A percentile compares a stretch with the other conserved stretches of the same genome.
These are phyloP conservation scores for Melanchra persicariae DNA, from an alignment of 2,888 invertebrate genomes.

Conservation along the genomic window DNA sequence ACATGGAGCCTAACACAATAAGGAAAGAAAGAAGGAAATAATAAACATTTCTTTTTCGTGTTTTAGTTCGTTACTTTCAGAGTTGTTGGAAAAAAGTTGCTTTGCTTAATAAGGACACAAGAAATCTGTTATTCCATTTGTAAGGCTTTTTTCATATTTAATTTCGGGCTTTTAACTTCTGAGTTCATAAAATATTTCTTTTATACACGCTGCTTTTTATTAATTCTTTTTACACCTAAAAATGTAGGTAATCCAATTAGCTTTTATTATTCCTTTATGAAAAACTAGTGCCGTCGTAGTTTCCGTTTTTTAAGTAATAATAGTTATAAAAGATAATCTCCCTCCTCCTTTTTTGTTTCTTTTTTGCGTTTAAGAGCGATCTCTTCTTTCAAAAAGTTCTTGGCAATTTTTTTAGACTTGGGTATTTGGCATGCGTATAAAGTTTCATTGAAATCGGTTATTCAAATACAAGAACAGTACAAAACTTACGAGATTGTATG, in stretches of 20 bases:
- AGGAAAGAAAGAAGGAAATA: slow-evolving; percentile 19
- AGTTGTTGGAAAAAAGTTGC: not conserved
- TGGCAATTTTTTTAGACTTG: too few species aligned
- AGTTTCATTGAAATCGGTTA: too few species aligned
- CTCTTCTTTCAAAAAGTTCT: too few species aligned
- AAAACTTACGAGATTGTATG: too few species aligned
- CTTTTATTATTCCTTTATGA: not conserved
- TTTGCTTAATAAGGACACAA: slow-evolving; percentile 17
- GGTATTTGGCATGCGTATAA: too few species aligned
- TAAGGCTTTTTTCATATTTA: slow-evolving; percentile 14
- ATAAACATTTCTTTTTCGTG: slow-evolving; percentile 22
- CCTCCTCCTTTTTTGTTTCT: too few species aligned
- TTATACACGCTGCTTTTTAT: not conserved
- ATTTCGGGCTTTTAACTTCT: not conserved
- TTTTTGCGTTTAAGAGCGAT: too few species aligned
- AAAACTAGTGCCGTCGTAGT: too few species aligned
- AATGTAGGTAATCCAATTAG: not conserved
- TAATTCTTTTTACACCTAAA: not conserved
- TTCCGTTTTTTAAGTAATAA: too few species aligned
- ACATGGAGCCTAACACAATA: slow-evolving; percentile 37
- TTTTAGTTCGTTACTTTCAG: slow-evolving; percentile 27
- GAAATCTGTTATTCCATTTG: slow-evolving; percentile 23
- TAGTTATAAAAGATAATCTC: too few species aligned
- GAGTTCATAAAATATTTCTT: not conserved
- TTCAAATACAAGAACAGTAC: too few species aligned